Base-by-base conservation (phyloP, 2,113 vertebrate species). In the Opisthocomus hoazin region DNA sequence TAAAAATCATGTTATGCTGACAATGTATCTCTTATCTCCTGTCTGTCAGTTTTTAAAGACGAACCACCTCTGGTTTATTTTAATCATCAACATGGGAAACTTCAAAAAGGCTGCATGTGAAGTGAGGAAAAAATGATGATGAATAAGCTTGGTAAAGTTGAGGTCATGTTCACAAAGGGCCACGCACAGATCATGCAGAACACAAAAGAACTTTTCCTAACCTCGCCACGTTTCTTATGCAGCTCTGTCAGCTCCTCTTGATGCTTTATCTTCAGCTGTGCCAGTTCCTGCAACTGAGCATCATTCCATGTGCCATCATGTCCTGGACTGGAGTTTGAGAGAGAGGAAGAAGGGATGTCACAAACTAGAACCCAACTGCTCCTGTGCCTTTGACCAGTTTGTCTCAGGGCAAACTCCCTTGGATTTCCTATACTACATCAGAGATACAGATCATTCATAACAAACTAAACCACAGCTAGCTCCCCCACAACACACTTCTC, bases 201-300 rank as follows among this genome's bases (percentile, higher is more conserved):
- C 53, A 61, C 0, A 1, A 56, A 30, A 30, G 18, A 36, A 75
- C 14, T 36, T 69, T 53, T n/a, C n/a, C 97, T 87, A 93, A 99
- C 99, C 99, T 99, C 99, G 37, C 99, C 99, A 73, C 99, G 98
- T 71, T 99, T 99, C 98, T 99, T 99, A 97, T 99, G 99, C 64
- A 99, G 97, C 81, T 99, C 99, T 2, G 99, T 99, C 82, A 99
- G 98, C 89, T 99, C 99, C 95, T 99, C 99, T 80, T 99, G 99
- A 89, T 99, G 99, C 73, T 97, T 98, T 36, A 99, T 99, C 82
- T 98, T 98, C 98, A 99, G 98, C 93, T 99, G 98, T 84, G 99
- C 98, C 98, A 99, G 98, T 23, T 99, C 99, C 94, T 99, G 99
- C 76, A 98, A 97, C 74, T 99, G 97, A 68, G 96, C 93, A 4